Conservation (phyloP, 2,888 invertebrate genomes). For the Chrysolina oricalcia region DNA sequence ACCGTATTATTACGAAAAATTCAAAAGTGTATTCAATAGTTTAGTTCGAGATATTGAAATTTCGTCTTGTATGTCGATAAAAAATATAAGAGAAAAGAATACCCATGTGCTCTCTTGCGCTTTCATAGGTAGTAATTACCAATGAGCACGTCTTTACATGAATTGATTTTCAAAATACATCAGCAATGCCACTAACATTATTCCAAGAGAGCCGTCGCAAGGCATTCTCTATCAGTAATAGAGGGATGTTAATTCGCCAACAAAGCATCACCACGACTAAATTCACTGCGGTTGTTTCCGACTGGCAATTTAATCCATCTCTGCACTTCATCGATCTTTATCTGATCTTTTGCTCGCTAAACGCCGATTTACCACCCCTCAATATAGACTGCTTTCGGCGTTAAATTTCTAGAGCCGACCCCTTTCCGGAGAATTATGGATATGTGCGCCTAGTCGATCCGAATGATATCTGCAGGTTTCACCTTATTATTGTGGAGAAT, state of each 20-base stretch:
- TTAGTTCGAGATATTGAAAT: too few species aligned
- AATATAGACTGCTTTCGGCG: slow-evolving; percentile 24
- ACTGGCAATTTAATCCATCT: slow-evolving; percentile 64
- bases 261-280: slow-evolving; percentile 29
- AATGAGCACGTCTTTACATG: not conserved
- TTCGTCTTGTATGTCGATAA: too few species aligned
- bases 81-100: too few species aligned
- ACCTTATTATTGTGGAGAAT: slow-evolving; percentile 11
- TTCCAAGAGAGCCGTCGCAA: slow-evolving; percentile 16
- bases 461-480: slow-evolving; percentile 28
- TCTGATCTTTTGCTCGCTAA: slow-evolving; percentile 59
- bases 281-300: slow-evolving; percentile 57
- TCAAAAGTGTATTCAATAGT: too few species aligned
- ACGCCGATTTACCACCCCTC: slow-evolving; percentile 53
- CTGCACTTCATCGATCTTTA: slow-evolving; percentile 66
- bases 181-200: not conserved
- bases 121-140: too few species aligned
- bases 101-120: too few species aligned
- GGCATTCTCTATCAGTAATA: slow-evolving; percentile 28
- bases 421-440: slow-evolving; percentile 25
- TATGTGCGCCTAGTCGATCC: slow-evolving; percentile 26
- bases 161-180: not conserved
- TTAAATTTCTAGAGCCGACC: slow-evolving; percentile 12
- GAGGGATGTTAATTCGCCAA: slow-evolving; percentile 31
- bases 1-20: too few species aligned